Evolutionary conservation across 2,888 invertebrate species (phyloP), one percentile per base, ranked within the genome.

Genomic region (Sinelater perroti): DNA sequence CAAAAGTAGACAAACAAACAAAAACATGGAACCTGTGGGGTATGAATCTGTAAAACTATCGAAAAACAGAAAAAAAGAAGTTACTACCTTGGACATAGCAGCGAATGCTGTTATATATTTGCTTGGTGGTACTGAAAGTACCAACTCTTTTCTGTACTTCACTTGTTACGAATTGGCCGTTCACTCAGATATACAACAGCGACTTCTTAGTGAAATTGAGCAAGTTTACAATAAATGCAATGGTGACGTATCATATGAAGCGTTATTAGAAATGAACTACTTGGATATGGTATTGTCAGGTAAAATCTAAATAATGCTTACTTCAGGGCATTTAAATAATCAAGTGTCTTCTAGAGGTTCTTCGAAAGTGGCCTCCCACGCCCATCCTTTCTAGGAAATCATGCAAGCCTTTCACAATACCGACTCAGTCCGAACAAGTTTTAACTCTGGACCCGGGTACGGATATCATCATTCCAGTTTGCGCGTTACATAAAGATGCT

Each of bases 1-100:
- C 1, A 77, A 79, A 47, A 75, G 79, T 70, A 71, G 79, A 42
- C 67, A 67, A 3, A 18, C 73, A 1, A 71, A 75, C 36, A 71
- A 70, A 26, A 64, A 64, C 7, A 13, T 26, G 1, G n/a, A 44
- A 18, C 24, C 31, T 38, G 24, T 45, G 5, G 36, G n/a, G 10
- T 18, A 36, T 3, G 36, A 36, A 36, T 36, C 20, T 1, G 18
- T 49, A 33, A 28, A 35, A 47, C 18, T 18, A 26, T 20, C 24
- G 13, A 7, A 20, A 49, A 24, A 13, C 7, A 20, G 8, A 24
- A 50, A 50, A 10, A 4, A 8, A 4, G 4, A 13, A 8, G 18
- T 38, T 21, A 28, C 28, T 24, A 18, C 21, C 8, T 20, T 36
- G n/a, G 45, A 45, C 11, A 45, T 45, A 10, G 18, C 45, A 5